Percentiles rank a stretch among this genome's conserved stretches.
These are phyloP conservation scores for Ceratoteleas bidentatus DNA, from an alignment of 1,140 invertebrate genomes.

Conservation along the genomic window DNA sequence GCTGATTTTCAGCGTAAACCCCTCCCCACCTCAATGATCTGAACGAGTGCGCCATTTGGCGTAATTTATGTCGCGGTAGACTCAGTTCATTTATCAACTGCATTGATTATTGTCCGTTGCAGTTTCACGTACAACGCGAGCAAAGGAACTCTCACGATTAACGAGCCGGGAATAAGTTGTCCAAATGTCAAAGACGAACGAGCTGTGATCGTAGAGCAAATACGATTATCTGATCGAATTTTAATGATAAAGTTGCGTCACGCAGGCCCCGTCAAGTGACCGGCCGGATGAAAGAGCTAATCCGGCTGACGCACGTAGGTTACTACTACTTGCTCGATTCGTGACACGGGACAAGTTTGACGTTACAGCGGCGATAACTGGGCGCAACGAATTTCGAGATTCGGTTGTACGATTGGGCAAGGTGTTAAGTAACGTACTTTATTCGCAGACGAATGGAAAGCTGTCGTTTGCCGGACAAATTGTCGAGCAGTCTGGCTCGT, in stretches of 20 bases:
- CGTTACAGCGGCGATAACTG: constrained; percentile 41
- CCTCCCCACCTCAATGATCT: too few species aligned
- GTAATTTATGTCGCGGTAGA: too few species aligned
- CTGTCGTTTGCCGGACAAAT: constrained; percentile 14
- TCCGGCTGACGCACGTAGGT: constrained; percentile 58
- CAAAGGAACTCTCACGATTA: too few species aligned
- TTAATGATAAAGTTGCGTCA: constrained; percentile 76
- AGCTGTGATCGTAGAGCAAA: constrained; percentile 74
- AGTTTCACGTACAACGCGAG: too few species aligned
- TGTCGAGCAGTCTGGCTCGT: not conserved
- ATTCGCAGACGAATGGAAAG: constrained; percentile 27
- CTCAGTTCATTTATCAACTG: too few species aligned
- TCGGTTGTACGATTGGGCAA: constrained; percentile 13
- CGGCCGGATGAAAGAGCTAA: constrained; percentile 37
- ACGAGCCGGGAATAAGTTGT: constrained; percentile 10
- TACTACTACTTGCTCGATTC: constrained; percentile 58
- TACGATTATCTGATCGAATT: constrained; percentile 80
- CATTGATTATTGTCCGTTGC: too few species aligned
- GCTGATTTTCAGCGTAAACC: too few species aligned
- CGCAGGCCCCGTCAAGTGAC: constrained; percentile 32
- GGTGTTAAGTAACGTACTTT: constrained; percentile 41
- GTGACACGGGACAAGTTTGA: constrained; percentile 43
- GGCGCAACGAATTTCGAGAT: constrained; percentile 48
- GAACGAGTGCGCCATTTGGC: too few species aligned
- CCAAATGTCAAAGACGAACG: constrained; percentile 65